phyloP scores from a whole-genome alignment of 1,140 invertebrate genomes.

The Apis dorsata region DNA sequence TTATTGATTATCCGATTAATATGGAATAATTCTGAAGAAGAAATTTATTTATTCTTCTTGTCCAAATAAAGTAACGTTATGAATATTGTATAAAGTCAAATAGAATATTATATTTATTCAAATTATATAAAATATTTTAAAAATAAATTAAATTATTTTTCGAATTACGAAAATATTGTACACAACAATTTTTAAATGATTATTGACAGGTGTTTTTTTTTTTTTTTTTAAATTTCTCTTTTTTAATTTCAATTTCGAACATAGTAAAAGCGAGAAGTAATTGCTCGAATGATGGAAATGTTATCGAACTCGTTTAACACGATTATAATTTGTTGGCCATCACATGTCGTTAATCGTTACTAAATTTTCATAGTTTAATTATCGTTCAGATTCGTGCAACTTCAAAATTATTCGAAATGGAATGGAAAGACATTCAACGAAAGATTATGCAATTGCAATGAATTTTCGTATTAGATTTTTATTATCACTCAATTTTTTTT shows the following conservation, averaged over 20 bases:
- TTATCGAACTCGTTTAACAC: not conserved
- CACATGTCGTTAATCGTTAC: not conserved
- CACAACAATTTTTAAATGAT: not conserved
- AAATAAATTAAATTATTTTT: too few relatives aligned
- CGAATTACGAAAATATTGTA: too few relatives aligned
- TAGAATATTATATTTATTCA: too few relatives aligned
- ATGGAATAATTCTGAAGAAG: too few relatives aligned
- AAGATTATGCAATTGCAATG: not conserved
- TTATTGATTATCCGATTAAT: too few relatives aligned
- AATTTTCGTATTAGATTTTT: not conserved
- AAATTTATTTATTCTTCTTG: too few relatives aligned
- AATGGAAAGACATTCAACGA: not conserved
- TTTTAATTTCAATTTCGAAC: not conserved
- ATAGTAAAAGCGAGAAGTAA: too few relatives aligned
- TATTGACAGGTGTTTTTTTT: not conserved
- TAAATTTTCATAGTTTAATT: not conserved
- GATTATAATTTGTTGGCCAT: not conserved
- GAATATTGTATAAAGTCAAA: too few relatives aligned
- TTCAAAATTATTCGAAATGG: not conserved
- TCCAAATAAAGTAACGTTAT: too few relatives aligned
- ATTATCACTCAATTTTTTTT: not conserved
- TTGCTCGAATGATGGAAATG: not conserved
- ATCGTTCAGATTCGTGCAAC: not conserved
- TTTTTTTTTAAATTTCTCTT: not conserved
- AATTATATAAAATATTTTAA: too few relatives aligned